Conservation (phyloP, 2,113 vertebrate species). For the Calidris pygmaea region DNA sequence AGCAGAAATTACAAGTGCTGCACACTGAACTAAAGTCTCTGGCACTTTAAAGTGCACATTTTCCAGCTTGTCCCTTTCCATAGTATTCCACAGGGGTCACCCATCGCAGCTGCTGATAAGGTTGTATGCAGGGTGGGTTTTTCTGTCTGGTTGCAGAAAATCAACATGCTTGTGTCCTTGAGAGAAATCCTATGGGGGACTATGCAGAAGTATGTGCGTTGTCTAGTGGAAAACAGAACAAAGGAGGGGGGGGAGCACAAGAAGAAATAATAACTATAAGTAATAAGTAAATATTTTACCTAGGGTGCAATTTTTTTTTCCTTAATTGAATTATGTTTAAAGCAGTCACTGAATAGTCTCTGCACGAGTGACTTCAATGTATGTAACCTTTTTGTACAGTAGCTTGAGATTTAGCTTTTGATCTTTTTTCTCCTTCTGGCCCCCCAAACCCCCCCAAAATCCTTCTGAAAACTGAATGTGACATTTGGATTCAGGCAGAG, state of each 20-base stretch:
- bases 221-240: not conserved
- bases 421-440: not conserved
- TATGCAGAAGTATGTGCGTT: not conserved
- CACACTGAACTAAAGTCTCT: not conserved
- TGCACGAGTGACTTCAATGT: not conserved
- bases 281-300: not conserved
- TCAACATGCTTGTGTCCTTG: not conserved
- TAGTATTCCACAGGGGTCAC: slow-evolving; percentile 21
- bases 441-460: not conserved
- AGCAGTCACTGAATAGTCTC: not conserved
- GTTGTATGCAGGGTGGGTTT: slow-evolving; percentile 18
- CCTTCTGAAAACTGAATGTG: not conserved
- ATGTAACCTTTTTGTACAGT: not conserved
- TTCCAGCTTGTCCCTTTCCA: slow-evolving; percentile 57
- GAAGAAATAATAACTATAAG: not conserved
- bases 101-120: slow-evolving; percentile 53
- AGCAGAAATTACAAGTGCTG: slow-evolving; percentile 3
- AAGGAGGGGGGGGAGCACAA: not conserved
- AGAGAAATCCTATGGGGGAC: not conserved
- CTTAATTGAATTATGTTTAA: not conserved
- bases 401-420: not conserved
- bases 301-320: not conserved
- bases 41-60: slow-evolving; percentile 32
- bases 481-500: not conserved
- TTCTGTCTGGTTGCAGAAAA: slow-evolving; percentile 28